These are phyloP conservation scores for Corynorhinus townsendii DNA, from an alignment of 2,113 vertebrate genomes.

Conservation along the genomic window DNA sequence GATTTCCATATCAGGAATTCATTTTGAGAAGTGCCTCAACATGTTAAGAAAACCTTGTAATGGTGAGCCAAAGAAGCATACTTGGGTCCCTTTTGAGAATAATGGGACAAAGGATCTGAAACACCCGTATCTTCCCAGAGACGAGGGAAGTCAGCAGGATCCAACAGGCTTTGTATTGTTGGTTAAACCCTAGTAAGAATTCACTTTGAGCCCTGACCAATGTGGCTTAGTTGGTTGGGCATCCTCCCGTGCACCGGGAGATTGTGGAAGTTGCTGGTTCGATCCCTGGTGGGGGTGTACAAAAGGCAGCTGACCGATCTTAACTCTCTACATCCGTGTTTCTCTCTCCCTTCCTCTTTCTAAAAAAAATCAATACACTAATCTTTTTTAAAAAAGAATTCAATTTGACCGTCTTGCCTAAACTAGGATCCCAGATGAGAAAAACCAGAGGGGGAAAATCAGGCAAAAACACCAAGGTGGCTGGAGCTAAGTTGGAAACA, in stretches of 20 bases:
- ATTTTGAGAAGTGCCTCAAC: background rate
- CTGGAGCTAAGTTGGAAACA: background rate
- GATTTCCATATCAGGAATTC: background rate
- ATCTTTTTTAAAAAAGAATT: background rate
- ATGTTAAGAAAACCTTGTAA: background rate
- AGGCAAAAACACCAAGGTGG: background rate
- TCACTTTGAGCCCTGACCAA: background rate
- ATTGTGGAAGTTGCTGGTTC: too few species aligned
- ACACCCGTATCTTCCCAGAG: background rate
- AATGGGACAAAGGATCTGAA: background rate
- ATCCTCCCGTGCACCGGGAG: too few species aligned
- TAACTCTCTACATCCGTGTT: too few species aligned
- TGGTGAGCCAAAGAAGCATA: background rate
- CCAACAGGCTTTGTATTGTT: background rate
- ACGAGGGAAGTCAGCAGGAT: background rate
- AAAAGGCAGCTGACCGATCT: too few species aligned
- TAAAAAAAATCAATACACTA: too few species aligned
- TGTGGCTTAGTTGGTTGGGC: too few species aligned
- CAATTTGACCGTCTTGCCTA: background rate
- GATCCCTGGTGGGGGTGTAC: too few species aligned
- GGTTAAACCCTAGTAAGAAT: background rate
- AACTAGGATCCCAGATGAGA: background rate
- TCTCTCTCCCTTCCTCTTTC: too few species aligned
- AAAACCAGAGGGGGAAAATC: background rate
- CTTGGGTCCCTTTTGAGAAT: background rate